Evolutionary conservation across 1,140 invertebrate genomes (phyloP).

Genomic region (Brachionus koreanus): DNA sequence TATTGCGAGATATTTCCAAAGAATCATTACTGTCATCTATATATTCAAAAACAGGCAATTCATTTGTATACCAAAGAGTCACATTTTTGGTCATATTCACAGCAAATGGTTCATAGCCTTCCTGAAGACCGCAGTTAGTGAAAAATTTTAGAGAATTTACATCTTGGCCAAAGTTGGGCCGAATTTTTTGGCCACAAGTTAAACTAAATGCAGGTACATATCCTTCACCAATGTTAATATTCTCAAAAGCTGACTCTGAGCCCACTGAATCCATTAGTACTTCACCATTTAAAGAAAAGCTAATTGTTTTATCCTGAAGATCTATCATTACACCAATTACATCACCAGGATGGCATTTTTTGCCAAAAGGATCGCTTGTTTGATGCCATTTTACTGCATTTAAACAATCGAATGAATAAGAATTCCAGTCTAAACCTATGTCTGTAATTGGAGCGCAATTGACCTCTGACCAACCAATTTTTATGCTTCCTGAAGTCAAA

Average conservation of each 20-base stretch:
- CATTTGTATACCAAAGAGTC: constrained; percentile 81
- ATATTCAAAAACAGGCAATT: constrained; percentile 47
- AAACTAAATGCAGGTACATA: constrained; percentile 96
- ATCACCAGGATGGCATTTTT: constrained; percentile 78
- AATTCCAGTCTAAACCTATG: constrained; percentile 65
- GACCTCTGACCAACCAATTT: constrained; percentile 87
- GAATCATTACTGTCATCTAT: constrained; percentile 56
- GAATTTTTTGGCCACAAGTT: constrained; percentile 78
- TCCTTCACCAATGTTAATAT: constrained; percentile 75
- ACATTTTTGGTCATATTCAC: constrained; percentile 83
- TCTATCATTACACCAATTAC: constrained; percentile 92
- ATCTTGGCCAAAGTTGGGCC: constrained; percentile 85
- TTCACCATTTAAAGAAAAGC: constrained; percentile 98
- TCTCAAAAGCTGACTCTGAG: constrained; percentile 95
- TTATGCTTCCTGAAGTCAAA: constrained; percentile 88
- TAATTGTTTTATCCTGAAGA: constrained; percentile 82
- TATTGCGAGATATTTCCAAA: constrained; percentile 70
- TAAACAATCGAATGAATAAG: constrained; percentile 96
- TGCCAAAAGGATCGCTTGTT: constrained; percentile 76
- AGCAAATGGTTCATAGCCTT: constrained; percentile 72
- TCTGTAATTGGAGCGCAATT: constrained; percentile 84
- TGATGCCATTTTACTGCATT: constrained; percentile 81
- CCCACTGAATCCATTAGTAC: constrained; percentile 87
- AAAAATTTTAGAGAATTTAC: constrained; percentile 94
- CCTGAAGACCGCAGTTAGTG: constrained; percentile 94